Conservation (phyloP, 2,888 invertebrate species). For the Hirtodrosophila confusa region DNA sequence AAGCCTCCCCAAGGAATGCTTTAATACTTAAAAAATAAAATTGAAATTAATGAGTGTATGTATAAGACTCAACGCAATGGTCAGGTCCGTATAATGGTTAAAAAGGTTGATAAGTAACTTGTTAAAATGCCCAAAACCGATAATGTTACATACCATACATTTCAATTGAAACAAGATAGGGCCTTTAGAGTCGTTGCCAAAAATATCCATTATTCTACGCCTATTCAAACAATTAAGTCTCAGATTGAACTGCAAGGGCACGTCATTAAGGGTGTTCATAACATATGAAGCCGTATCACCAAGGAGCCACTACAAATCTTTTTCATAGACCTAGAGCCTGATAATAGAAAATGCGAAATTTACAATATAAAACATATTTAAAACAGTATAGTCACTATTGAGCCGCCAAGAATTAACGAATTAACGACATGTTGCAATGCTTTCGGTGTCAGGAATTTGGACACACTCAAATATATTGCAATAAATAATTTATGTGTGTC, state of each 20-base stretch:
- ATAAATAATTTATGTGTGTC: too few species aligned
- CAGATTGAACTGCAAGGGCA: constrained; percentile 1
- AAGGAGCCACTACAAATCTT: too few species aligned
- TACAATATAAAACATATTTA: neutral
- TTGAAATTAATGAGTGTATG: neutral
- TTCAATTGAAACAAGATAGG: constrained; percentile 7
- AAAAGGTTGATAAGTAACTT: constrained; percentile 4
- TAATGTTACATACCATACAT: constrained; percentile 19
- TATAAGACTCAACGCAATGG: neutral
- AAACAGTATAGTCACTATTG: constrained; percentile 8
- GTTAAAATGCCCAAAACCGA: constrained; percentile 9
- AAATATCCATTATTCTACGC: constrained; percentile 6
- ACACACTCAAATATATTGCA: too few species aligned
- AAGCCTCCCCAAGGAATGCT: constrained; percentile 5
- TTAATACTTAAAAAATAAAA: neutral
- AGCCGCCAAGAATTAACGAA: constrained; percentile 19
- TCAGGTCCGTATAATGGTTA: constrained; percentile 13
- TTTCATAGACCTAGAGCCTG: neutral
- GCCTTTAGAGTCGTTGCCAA: constrained; percentile 5
- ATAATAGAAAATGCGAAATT: constrained; percentile 1
- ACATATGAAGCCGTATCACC: constrained; percentile 2
- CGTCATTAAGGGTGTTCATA: constrained; percentile 1
- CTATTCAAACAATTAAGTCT: neutral
- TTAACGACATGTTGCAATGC: neutral
- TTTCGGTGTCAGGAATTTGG: too few species aligned